Base-by-base conservation (phyloP, 2,888 invertebrate species). In the Linyphia triangularis region DNA sequence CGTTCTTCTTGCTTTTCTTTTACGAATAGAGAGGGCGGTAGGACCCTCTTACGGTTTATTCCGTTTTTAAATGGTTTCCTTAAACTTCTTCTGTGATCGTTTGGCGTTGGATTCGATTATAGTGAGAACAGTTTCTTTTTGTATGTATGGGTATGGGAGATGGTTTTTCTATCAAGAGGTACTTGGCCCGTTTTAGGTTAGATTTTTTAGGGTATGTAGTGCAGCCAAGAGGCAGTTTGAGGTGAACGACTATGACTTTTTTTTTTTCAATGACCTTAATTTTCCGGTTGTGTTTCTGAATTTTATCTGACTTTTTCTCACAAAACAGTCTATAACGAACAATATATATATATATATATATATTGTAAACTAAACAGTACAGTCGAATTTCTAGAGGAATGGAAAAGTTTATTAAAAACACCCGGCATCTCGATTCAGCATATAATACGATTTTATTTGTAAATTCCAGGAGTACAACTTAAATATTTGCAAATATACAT, bases 11-110 rank as follows among this genome's bases (percentile, higher is more conserved):
- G 57, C 72, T 72, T 51, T 69, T 40, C 40, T 51, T 51, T 51
- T 51, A 26, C n/a, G 72, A n/a, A n/a, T 5, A 51, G n/a, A n/a
- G 13, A 51, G 37, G 24, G 16, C 16, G 28, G 10, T 28, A 22
- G 30, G 57, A n/a, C 22, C 28, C 67, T 63, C 57, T 59, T 51
- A 37, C n/a, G 33, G 65, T 75, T 75, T 59, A 65, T 77, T 63
- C 75, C 57, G 67, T 51, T 85, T 85, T 85, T 85, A 77, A 85
- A 85, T 85, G 69, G 75, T 63, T 83, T 75, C 51, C 75, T 85
- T 77, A 77, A 85, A 69, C 57, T 70, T 85, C 67, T 69, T 37
- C 67, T 57, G 24, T 26, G 72, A 51, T 65, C 72, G 65, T 72
- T 72, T 63, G 61, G 63, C 73, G 40, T 63, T 59, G 57, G 72